Evolutionary conservation across 2,113 vertebrate genomes (phyloP).

Genomic region (Donacobius atricapilla): DNA sequence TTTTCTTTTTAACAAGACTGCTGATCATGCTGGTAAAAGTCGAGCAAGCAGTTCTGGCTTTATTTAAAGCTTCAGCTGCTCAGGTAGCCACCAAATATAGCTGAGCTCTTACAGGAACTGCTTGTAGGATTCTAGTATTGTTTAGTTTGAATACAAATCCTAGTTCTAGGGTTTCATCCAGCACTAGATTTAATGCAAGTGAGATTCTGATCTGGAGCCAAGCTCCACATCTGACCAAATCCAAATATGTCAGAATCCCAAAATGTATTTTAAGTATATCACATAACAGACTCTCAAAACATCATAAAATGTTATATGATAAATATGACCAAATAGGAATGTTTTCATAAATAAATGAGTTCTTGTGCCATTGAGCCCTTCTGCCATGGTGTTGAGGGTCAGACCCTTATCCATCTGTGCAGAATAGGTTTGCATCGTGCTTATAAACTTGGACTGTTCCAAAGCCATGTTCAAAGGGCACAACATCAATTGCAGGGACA

Average conservation of each 20-base stretch:
- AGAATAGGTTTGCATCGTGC: fast-evolving
- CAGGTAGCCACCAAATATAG: slow-evolving; percentile 44
- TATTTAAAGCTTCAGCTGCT: slow-evolving; percentile 15
- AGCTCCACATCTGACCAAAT: slow-evolving; percentile 33
- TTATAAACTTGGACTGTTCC: not conserved
- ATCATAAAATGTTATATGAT: not conserved
- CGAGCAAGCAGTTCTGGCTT: not conserved
- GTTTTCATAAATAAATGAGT: not conserved
- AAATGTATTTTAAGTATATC: not conserved
- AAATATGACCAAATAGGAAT: slow-evolving; percentile 22
- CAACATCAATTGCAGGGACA: not conserved
- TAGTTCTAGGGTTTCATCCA: slow-evolving; percentile 26
- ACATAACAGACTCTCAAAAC: not conserved
- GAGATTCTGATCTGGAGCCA: slow-evolving; percentile 43
- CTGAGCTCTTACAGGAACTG: not conserved
- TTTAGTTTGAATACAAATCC: slow-evolving; percentile 51
- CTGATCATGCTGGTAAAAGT: not conserved
- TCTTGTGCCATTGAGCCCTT: not conserved
- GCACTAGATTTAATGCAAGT: not conserved
- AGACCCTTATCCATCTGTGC: not conserved
- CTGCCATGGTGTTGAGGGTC: not conserved
- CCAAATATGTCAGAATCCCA: slow-evolving; percentile 37
- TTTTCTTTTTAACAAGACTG: not conserved
- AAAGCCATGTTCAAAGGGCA: not conserved
- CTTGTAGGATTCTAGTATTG: not conserved